A percentile compares a stretch with the other conserved stretches of the same genome.
Conservation (phyloP, 2,797 vertebrate genomes). For the Cossypha polioptera region DNA sequence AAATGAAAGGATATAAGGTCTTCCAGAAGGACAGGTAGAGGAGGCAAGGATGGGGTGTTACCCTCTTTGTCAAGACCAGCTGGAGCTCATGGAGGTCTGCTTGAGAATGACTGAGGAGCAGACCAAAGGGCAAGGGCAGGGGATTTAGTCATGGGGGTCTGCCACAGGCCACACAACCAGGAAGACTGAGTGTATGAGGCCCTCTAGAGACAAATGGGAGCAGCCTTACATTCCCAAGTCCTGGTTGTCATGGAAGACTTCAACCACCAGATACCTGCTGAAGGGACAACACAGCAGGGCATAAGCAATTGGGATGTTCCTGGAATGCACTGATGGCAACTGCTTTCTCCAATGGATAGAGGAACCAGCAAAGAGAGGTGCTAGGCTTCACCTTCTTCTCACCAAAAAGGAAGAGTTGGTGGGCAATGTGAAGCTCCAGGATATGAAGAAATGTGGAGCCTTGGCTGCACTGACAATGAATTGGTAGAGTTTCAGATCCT, state of each 20-base stretch:
- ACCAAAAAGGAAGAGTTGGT: neutral
- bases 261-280: neutral
- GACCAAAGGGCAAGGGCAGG: neutral
- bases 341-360: neutral
- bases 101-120: neutral
- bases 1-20: neutral
- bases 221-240: neutral
- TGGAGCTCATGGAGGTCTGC: neutral
- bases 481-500: neutral
- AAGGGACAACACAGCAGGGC: neutral
- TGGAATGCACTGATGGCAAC: neutral
- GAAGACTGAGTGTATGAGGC: fast-evolving
- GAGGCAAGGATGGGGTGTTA: neutral
- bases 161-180: neutral
- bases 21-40: neutral
- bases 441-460: neutral
- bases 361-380: neutral
- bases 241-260: neutral
- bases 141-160: fast-evolving
- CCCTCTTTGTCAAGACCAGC: neutral
- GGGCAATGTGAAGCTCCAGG: neutral
- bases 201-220: neutral
- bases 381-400: neutral
- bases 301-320: neutral
- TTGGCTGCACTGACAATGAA: neutral